Conservation (phyloP, 1,140 invertebrate species). For the Rhyzopertha dominica region DNA sequence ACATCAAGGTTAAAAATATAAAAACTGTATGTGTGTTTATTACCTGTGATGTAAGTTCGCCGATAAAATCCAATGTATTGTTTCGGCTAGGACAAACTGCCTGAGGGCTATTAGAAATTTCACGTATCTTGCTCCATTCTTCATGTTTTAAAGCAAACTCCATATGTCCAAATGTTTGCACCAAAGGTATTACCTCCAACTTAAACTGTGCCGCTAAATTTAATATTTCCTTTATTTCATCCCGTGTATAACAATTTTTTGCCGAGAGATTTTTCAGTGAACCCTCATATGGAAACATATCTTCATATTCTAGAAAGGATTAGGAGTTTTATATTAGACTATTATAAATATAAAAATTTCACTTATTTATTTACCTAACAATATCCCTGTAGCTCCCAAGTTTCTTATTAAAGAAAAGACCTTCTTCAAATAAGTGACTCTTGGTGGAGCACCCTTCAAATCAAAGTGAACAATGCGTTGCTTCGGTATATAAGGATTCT, state of each 20-base stretch:
- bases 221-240: constrained; percentile 63
- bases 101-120: constrained; percentile 70
- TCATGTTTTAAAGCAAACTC: constrained; percentile 84
- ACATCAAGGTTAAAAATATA: too few relatives aligned
- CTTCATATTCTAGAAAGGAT: constrained; percentile 83
- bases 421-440: constrained; percentile 63
- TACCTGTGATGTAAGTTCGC: constrained; percentile 81
- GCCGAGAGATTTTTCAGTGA: constrained; percentile 62
- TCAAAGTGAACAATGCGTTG: constrained; percentile 76
- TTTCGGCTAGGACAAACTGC: constrained; percentile 77
- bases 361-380: constrained; percentile 33
- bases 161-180: constrained; percentile 95
- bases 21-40: constrained; percentile 45
- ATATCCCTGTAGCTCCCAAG: constrained; percentile 73
- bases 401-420: constrained; percentile 70
- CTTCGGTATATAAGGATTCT: constrained; percentile 43
- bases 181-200: constrained; percentile 82
- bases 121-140: constrained; percentile 70
- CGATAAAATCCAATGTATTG: constrained; percentile 65
- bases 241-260: constrained; percentile 68
- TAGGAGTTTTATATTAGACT: constrained; percentile 50
- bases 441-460: constrained; percentile 84
- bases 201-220: constrained; percentile 58
- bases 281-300: constrained; percentile 91
- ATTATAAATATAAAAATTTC: constrained; percentile 54